Percentiles rank a stretch among this genome's conserved stretches.
These are phyloP conservation scores for Stegastes partitus DNA, from an alignment of 2,113 vertebrate genomes.

Conservation along the genomic window DNA sequence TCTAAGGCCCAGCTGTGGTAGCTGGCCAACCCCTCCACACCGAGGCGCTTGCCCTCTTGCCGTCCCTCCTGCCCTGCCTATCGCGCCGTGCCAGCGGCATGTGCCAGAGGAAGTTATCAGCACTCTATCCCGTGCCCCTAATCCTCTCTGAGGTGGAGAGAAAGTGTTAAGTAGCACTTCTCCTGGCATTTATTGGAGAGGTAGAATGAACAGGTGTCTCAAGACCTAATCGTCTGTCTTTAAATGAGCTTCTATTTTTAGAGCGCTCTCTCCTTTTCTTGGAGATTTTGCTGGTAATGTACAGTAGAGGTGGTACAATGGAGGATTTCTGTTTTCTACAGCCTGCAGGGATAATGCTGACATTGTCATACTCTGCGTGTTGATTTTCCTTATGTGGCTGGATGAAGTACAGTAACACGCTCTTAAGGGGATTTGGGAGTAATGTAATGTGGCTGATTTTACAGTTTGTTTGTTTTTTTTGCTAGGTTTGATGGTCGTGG, in stretches of 20 bases:
- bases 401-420: constrained; percentile 16
- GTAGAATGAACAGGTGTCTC: constrained; percentile 75
- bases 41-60: constrained; percentile 38
- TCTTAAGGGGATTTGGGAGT: background rate
- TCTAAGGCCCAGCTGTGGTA: constrained; percentile 74
- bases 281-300: constrained; percentile 40
- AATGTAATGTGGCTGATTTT: background rate
- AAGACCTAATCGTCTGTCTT: constrained; percentile 58
- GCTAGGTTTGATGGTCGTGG: background rate
- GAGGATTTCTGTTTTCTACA: constrained; percentile 36
- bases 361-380: background rate
- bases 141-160: constrained; percentile 62
- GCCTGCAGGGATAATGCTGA: constrained; percentile 31
- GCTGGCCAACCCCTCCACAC: constrained; percentile 52
- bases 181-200: constrained; percentile 59
- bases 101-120: constrained; percentile 72
- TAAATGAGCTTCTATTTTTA: constrained; percentile 76
- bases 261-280: constrained; percentile 35
- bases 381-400: constrained; percentile 15
- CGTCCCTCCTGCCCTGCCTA: constrained; percentile 43
- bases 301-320: constrained; percentile 32
- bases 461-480: background rate
- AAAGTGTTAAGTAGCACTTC: constrained; percentile 71
- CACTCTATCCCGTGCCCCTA: constrained; percentile 60
- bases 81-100: constrained; percentile 50